Percentiles rank a stretch among this genome's conserved stretches.
Evolutionary conservation across 2,797 vertebrate genomes (phyloP).

Genomic region (Arnoldichthys spilopterus): DNA sequence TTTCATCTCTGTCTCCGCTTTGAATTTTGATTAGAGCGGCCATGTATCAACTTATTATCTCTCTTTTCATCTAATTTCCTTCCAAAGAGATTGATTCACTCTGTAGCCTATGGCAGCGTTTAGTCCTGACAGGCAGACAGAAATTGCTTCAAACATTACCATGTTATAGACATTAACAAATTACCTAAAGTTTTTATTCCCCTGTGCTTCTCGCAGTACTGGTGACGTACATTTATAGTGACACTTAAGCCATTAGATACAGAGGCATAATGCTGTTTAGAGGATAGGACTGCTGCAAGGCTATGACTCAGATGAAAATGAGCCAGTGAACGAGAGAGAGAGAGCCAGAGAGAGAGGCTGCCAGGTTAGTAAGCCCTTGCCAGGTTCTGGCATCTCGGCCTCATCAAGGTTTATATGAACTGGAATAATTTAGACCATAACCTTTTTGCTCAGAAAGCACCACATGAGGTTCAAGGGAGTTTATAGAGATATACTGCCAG

Average conservation of each 20-base stretch:
- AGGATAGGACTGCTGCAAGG: conserved; percentile 46
- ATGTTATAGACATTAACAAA: conserved; percentile 46
- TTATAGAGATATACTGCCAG: conserved; percentile 19
- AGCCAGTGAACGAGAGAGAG: conserved; percentile 37
- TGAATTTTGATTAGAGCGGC: conserved; percentile 43
- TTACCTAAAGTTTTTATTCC: conserved; percentile 37
- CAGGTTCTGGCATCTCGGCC: conserved; percentile 52
- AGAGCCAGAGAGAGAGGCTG: conserved; percentile 25
- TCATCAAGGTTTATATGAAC: conserved; percentile 54
- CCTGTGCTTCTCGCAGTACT: conserved; percentile 8
- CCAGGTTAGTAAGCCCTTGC: conserved; percentile 45
- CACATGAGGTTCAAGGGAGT: conserved; percentile 30
- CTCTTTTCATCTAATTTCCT: conserved; percentile 38
- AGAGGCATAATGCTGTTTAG: conserved; percentile 45
- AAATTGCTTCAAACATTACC: conserved; percentile 38
- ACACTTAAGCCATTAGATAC: conserved; percentile 56
- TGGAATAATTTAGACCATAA: conserved; percentile 48
- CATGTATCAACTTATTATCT: conserved; percentile 35
- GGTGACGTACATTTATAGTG: conserved; percentile 53
- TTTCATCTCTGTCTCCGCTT: conserved; percentile 37
- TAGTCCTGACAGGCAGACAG: conserved; percentile 23
- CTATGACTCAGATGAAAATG: conserved; percentile 52
- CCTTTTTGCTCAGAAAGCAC: conserved; percentile 3
- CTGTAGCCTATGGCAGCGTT: conserved; percentile 16
- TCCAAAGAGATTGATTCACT: conserved; percentile 15